Conservation (phyloP, 1,140 invertebrate species). For the Drosophila sp. region DNA sequence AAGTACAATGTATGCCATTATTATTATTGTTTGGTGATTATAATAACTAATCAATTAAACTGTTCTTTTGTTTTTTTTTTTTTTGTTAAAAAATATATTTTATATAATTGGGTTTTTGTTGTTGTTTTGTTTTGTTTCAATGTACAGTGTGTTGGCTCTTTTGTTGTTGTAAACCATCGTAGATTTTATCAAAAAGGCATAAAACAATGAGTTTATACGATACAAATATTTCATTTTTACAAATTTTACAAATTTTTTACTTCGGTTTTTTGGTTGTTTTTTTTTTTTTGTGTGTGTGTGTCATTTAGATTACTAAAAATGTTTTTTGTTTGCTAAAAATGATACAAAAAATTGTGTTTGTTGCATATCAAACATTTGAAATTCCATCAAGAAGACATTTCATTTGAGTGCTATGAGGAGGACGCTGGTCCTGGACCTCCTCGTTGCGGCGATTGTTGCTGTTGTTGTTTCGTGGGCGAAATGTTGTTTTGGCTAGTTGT, state of each 20-base stretch:
- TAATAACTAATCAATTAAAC: constrained; percentile 57
- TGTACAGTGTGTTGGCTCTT: constrained; percentile 27
- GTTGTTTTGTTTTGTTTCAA: constrained; percentile 21
- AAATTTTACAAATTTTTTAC: constrained; percentile 56
- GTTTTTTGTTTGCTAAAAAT: constrained; percentile 67
- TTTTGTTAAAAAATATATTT: constrained; percentile 67
- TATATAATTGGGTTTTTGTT: constrained; percentile 40
- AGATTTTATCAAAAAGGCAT: constrained; percentile 73
- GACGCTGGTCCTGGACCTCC: constrained; percentile 37
- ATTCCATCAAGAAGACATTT: constrained; percentile 75
- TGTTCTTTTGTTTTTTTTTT: constrained; percentile 25
- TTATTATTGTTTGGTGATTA: constrained; percentile 47
- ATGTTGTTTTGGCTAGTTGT: constrained; percentile 55
- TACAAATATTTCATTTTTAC: constrained; percentile 62
- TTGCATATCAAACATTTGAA: constrained; percentile 47
- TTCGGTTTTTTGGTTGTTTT: constrained; percentile 14
- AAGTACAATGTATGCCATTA: constrained; percentile 35
- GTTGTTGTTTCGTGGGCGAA: constrained; percentile 49
- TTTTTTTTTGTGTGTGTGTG: constrained; percentile 13
- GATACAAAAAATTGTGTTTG: constrained; percentile 47
- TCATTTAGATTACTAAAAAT: constrained; percentile 42
- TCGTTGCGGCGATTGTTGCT: constrained; percentile 50
- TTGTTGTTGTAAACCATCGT: constrained; percentile 68
- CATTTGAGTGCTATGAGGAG: constrained; percentile 66
- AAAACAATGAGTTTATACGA: constrained; percentile 53